Percentiles rank a stretch among this genome's conserved stretches.
Conservation (phyloP, 2,888 invertebrate genomes). For the Acrobasis consociella region DNA sequence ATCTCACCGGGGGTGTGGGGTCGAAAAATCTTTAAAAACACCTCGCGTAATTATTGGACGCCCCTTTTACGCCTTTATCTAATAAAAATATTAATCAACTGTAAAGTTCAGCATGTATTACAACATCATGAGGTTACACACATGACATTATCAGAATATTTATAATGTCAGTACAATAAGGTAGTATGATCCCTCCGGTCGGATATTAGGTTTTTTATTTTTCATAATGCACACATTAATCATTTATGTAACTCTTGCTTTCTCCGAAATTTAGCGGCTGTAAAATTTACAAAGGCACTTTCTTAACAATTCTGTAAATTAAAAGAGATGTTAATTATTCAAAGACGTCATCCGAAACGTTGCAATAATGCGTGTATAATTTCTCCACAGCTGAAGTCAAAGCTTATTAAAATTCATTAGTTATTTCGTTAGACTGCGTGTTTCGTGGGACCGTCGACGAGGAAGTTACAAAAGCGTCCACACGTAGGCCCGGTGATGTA, state of each 20-base stretch:
- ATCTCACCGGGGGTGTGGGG: no score
- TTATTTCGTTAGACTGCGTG: constrained; percentile 5
- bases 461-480: constrained; percentile 18
- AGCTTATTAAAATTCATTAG: constrained; percentile 14
- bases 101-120: constrained; percentile 1
- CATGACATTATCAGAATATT: constrained; percentile 2
- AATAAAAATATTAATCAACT: constrained; percentile 9
- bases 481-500: constrained; percentile 37
- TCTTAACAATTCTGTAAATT: constrained; percentile 14
- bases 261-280: not conserved
- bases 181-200: not conserved
- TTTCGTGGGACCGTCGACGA: constrained; percentile 6
- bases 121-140: not conserved
- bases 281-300: constrained; percentile 1
- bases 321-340: constrained; percentile 12
- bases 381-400: constrained; percentile 11
- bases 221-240: not conserved
- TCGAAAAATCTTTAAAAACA: no score
- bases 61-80: not conserved
- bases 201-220: not conserved
- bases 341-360: constrained; percentile 3
- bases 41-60: no score
- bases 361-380: constrained; percentile 5
- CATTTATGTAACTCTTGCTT: constrained; percentile 3
- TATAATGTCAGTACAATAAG: not conserved